phyloP scores from a whole-genome alignment of 1,140 invertebrate genomes.

The Choristoneura fumiferana region DNA sequence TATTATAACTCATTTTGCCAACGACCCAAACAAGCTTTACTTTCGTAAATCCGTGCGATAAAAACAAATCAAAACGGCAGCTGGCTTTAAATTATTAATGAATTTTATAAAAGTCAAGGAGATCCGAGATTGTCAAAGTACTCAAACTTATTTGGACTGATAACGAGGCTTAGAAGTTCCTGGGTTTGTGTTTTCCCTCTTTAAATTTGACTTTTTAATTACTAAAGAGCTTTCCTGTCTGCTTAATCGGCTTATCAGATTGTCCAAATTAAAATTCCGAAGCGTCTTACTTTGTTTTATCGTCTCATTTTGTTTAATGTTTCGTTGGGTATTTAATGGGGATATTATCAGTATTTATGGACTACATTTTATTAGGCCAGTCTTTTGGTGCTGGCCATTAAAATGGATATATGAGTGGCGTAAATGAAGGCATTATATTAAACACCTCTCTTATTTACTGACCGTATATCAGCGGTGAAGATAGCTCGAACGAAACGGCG shows the following conservation, averaged over 20 bases:
- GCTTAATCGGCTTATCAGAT: constrained; percentile 64
- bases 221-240: constrained; percentile 46
- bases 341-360: constrained; percentile 10
- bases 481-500: too few relatives aligned
- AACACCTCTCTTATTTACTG: not conserved
- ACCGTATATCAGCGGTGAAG: too few relatives aligned
- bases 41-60: too few relatives aligned
- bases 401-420: constrained; percentile 1
- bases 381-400: constrained; percentile 6
- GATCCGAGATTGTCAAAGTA: constrained; percentile 1
- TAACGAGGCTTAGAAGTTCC: constrained; percentile 16
- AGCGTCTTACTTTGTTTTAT: constrained; percentile 50
- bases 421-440: not conserved
- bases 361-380: constrained; percentile 9
- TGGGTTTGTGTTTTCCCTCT: constrained; percentile 39
- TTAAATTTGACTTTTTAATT: constrained; percentile 69
- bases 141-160: constrained; percentile 13
- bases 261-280: constrained; percentile 59
- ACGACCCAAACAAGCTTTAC: too few relatives aligned
- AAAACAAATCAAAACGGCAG: not conserved
- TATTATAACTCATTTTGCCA: too few relatives aligned
- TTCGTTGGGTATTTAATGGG: constrained; percentile 3
- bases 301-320: constrained; percentile 27
- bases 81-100: not conserved
- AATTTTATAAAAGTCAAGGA: constrained; percentile 12